Conservation (phyloP, 2,888 invertebrate species). For the Chrysotoxum bicinctum region DNA sequence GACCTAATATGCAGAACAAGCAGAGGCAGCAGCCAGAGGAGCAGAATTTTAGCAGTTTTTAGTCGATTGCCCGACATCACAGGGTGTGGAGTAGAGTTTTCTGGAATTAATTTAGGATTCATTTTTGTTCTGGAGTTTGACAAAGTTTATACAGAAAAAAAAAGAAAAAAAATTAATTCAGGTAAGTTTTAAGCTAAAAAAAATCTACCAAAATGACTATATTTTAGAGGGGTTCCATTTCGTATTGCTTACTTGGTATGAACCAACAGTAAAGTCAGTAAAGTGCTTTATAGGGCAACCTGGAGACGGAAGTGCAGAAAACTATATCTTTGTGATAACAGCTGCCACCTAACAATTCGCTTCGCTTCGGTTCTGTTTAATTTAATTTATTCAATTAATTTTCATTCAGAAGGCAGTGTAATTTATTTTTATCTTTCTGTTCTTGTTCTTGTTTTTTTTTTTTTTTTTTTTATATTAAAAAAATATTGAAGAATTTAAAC, state of each 20-base stretch:
- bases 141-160: background rate
- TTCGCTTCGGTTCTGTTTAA: background rate
- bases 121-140: background rate
- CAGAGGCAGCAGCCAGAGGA: conserved; percentile 42
- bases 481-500: conserved; percentile 1
- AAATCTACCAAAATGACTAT: background rate
- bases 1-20: conserved; percentile 59
- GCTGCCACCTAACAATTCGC: background rate
- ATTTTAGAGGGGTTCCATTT: background rate
- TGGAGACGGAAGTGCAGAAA: conserved; percentile 3
- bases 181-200: conserved; percentile 5
- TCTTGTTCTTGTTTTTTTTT: background rate
- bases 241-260: too few relatives aligned
- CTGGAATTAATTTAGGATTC: conserved; percentile 1
- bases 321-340: conserved; percentile 27
- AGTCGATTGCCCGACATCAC: conserved; percentile 34
- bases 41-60: conserved; percentile 15
- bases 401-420: background rate
- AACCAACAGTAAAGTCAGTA: too few relatives aligned
- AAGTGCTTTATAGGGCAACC: background rate
- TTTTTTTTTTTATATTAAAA: conserved; percentile 6
- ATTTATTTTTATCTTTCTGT: conserved; percentile 1
- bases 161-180: background rate
- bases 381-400: conserved; percentile 23
- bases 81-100: conserved; percentile 28